These are phyloP conservation scores for Aphelocoma coerulescens DNA, from an alignment of 2,113 vertebrate genomes.

Conservation along the genomic window DNA sequence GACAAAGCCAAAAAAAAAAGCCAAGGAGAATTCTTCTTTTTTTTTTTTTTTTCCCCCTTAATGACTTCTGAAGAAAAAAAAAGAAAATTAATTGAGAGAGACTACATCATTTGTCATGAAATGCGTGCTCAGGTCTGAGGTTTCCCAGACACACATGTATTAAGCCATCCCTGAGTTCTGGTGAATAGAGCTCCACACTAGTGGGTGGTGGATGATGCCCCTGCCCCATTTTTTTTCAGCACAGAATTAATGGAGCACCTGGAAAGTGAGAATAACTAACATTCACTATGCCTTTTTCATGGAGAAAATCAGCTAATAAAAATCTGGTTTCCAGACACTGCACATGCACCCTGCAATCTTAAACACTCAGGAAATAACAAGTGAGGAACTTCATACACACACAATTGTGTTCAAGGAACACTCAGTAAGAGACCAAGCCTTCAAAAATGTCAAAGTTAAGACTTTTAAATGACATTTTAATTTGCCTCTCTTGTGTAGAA, in stretches of 20 bases:
- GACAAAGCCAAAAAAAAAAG: background rate
- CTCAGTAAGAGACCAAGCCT: background rate
- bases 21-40: accelerated
- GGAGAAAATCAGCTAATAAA: background rate
- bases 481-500: background rate
- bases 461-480: background rate
- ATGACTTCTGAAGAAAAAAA: background rate
- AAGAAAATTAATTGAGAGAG: background rate
- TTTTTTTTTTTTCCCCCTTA: accelerated
- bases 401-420: background rate
- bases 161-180: background rate
- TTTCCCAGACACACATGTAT: background rate
- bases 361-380: background rate
- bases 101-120: background rate
- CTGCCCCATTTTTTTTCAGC: background rate
- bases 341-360: background rate
- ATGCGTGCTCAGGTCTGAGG: background rate
- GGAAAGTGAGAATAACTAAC: background rate
- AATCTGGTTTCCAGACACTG: background rate
- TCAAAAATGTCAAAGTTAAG: background rate
- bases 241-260: background rate
- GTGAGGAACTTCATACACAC: background rate
- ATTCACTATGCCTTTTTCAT: background rate
- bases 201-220: background rate
- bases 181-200: background rate